Evolutionary conservation across 1,140 invertebrate genomes (phyloP).

Genomic region (Acarapis woodi): DNA sequence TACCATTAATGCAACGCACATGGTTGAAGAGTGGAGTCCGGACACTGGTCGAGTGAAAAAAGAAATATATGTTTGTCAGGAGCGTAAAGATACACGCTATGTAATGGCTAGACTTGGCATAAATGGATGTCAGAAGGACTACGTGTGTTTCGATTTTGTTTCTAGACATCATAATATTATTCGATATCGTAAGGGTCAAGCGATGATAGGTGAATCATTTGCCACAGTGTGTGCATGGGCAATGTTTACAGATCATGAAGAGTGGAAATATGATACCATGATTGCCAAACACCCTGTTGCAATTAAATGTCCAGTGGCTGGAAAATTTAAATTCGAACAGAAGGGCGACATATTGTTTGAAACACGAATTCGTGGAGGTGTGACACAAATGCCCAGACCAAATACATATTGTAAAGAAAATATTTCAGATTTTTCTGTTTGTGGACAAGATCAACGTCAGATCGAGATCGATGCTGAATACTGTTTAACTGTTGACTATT

Average conservation of each 20-base stretch:
- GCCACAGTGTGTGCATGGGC: slow-evolving; percentile 77
- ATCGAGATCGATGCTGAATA: slow-evolving; percentile 76
- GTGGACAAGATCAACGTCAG: slow-evolving; percentile 71
- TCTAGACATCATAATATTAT: slow-evolving; percentile 85
- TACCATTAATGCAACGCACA: slow-evolving; percentile 76
- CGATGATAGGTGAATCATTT: slow-evolving; percentile 62
- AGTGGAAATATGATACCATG: slow-evolving; percentile 65
- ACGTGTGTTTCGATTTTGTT: slow-evolving; percentile 83
- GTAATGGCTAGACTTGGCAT: slow-evolving; percentile 87
- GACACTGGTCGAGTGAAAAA: slow-evolving; percentile 56
- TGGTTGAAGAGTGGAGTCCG: slow-evolving; percentile 73
- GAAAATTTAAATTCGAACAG: slow-evolving; percentile 79
- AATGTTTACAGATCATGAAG: slow-evolving; percentile 47
- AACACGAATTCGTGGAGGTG: slow-evolving; percentile 72
- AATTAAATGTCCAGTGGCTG: slow-evolving; percentile 74
- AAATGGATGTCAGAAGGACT: slow-evolving; percentile 92
- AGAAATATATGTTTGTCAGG: slow-evolving; percentile 77
- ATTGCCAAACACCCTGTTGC: slow-evolving; percentile 62
- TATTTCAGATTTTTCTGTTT: slow-evolving; percentile 77
- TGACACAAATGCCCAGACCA: slow-evolving; percentile 65
- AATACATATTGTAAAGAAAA: slow-evolving; percentile 74
- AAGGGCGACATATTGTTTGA: slow-evolving; percentile 55
- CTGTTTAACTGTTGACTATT: slow-evolving; percentile 77
- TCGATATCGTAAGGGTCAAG: slow-evolving; percentile 52
- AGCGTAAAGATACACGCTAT: slow-evolving; percentile 43